These are phyloP conservation scores for Onychorhynchus coronatus DNA, from an alignment of 2,113 vertebrate genomes.

Conservation along the genomic window DNA sequence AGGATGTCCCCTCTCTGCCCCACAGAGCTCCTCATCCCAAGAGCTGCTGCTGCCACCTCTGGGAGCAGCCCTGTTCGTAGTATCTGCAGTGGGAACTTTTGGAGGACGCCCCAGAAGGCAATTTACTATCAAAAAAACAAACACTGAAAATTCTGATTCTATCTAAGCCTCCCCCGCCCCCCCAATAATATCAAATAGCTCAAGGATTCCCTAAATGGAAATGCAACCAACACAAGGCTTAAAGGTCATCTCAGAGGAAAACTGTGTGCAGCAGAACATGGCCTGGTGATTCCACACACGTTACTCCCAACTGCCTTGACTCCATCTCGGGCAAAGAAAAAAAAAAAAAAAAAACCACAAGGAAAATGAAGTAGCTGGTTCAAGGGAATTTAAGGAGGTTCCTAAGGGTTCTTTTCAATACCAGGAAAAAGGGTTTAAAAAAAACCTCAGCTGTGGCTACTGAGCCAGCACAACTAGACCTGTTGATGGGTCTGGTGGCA, in stretches of 20 bases:
- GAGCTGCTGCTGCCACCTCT: not conserved
- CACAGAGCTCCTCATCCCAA: not conserved
- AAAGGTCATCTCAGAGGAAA: conserved; percentile 42
- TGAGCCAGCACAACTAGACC: not conserved
- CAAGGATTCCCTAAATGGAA: conserved; percentile 42
- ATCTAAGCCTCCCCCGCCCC: not conserved
- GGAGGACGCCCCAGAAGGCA: not conserved
- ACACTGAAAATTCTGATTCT: not conserved
- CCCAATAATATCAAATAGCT: not conserved
- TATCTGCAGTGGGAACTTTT: not conserved
- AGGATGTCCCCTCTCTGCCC: not conserved
- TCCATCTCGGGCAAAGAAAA: not conserved
- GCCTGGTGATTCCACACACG: not conserved
- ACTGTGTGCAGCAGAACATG: not conserved
- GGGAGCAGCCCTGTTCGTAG: not conserved
- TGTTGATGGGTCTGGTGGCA: not conserved
- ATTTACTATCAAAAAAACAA: not conserved
- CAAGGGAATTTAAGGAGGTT: conserved; percentile 28
- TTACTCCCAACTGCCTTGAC: not conserved
- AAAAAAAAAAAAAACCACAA: not conserved
- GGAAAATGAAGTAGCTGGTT: not conserved
- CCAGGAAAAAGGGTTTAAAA: not conserved
- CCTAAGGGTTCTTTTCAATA: not conserved
- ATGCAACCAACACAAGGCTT: not conserved
- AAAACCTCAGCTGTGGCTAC: not conserved